phyloP scores from a whole-genome alignment of 2,888 invertebrate species.

The Macaria notata region DNA sequence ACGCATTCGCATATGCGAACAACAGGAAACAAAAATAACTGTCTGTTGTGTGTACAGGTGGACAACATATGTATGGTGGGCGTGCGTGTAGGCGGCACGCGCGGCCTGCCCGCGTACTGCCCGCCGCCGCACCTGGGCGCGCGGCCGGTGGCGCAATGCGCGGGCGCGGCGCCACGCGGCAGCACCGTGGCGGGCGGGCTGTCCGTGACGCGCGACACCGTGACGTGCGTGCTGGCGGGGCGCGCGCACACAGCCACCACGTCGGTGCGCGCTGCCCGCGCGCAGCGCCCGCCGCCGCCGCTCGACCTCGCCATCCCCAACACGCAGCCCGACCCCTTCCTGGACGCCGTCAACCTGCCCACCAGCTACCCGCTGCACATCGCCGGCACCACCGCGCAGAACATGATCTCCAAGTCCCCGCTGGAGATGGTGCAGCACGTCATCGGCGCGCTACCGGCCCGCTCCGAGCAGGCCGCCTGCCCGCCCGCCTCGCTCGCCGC shows the following conservation, averaged over 20 bases:
- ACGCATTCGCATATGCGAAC: too few relatives aligned
- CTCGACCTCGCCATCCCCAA: constrained; percentile 72
- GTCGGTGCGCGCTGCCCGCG: constrained; percentile 84
- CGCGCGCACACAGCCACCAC: constrained; percentile 89
- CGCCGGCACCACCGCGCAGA: constrained; percentile 76
- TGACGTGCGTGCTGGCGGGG: constrained; percentile 90
- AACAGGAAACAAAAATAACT: too few relatives aligned
- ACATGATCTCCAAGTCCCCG: constrained; percentile 83
- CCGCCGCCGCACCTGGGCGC: constrained; percentile 76
- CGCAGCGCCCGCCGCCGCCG: constrained; percentile 69
- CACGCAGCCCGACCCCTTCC: constrained; percentile 73
- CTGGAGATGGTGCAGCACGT: constrained; percentile 91
- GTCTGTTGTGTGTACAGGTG: too few relatives aligned
- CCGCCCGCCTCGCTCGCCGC: constrained; percentile 51
- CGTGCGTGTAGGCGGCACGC: constrained; percentile 68
- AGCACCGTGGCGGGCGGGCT: constrained; percentile 86
- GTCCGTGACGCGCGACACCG: constrained; percentile 90
- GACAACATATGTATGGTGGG: constrained; percentile 79
- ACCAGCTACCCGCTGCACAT: constrained; percentile 72
- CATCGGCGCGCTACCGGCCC: constrained; percentile 85
- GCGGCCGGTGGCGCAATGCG: constrained; percentile 70
- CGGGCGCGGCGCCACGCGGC: constrained; percentile 71
- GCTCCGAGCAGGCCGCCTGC: too few relatives aligned
- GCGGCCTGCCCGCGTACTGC: constrained; percentile 70
- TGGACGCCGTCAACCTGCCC: constrained; percentile 73